These are phyloP conservation scores for Temnopleurus reevesii DNA, from an alignment of 53 echinoderm and acorn worm genomes.

Conservation along the genomic window DNA sequence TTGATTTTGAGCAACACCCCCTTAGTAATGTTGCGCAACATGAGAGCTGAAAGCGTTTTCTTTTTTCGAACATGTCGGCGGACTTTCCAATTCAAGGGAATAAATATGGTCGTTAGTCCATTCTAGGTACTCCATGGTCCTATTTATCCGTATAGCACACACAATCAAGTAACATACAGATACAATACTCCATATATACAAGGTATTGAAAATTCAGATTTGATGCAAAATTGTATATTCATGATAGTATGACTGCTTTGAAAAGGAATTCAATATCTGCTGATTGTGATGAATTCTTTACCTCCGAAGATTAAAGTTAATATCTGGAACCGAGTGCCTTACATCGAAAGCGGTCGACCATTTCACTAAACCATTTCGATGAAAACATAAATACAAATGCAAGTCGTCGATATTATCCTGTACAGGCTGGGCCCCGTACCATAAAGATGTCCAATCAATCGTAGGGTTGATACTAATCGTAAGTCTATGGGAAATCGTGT, in stretches of 20 bases:
- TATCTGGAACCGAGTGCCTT: background rate
- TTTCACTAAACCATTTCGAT: background rate
- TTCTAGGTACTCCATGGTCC: too few relatives aligned
- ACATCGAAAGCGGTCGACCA: background rate
- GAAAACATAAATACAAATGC: background rate
- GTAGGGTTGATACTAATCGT: too few relatives aligned
- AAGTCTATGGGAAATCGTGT: too few relatives aligned
- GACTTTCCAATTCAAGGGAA: too few relatives aligned
- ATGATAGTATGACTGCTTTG: background rate
- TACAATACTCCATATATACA: background rate
- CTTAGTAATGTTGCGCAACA: too few relatives aligned
- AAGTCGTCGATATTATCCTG: background rate
- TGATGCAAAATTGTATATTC: background rate
- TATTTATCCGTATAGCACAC: background rate
- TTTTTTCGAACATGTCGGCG: too few relatives aligned
- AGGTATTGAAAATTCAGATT: background rate
- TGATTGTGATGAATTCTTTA: constrained; percentile 15
- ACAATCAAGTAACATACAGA: background rate
- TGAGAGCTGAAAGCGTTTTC: too few relatives aligned
- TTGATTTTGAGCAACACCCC: too few relatives aligned
- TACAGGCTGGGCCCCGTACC: too few relatives aligned
- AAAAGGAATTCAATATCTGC: constrained; percentile 2
- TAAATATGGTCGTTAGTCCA: too few relatives aligned
- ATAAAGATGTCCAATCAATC: too few relatives aligned
- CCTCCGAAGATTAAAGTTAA: background rate